phyloP scores from a whole-genome alignment of 2,888 invertebrate genomes.

The Nebria salina region DNA sequence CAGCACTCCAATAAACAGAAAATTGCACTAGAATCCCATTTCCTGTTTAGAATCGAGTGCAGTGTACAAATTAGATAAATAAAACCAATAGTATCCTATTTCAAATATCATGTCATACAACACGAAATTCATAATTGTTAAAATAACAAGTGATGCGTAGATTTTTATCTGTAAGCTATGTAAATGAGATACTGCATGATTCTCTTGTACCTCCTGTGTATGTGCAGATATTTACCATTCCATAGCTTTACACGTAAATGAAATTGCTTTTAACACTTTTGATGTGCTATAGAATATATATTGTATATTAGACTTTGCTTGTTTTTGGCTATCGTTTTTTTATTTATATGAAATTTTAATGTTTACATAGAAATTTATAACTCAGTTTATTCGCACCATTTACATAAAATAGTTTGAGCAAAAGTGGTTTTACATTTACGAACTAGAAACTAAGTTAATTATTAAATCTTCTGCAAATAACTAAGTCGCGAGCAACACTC shows the following conservation, averaged over 20 bases:
- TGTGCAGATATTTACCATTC: neutral
- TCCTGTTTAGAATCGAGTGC: neutral
- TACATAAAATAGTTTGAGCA: too few species aligned
- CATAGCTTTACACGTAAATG: constrained; percentile 1
- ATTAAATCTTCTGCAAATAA: too few species aligned
- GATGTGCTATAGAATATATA: neutral
- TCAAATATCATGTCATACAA: neutral
- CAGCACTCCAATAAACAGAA: constrained; percentile 10
- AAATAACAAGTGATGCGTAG: neutral
- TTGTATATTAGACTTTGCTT: neutral
- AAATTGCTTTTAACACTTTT: constrained; percentile 9
- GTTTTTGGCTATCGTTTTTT: neutral
- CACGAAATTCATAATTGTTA: neutral
- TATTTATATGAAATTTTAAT: neutral
- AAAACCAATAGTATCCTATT: neutral
- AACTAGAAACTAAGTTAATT: too few species aligned
- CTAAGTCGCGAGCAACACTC: too few species aligned
- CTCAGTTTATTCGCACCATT: too few species aligned
- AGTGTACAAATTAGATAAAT: constrained; percentile 6
- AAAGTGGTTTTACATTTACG: too few species aligned
- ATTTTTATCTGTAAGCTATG: neutral
- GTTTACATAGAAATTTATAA: neutral
- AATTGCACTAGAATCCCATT: constrained; percentile 16
- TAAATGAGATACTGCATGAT: neutral
- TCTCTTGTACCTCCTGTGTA: neutral